A percentile compares a stretch with the other conserved stretches of the same genome.
Conservation (phyloP, 2,888 invertebrate genomes). For the Argyra leucocephala region DNA sequence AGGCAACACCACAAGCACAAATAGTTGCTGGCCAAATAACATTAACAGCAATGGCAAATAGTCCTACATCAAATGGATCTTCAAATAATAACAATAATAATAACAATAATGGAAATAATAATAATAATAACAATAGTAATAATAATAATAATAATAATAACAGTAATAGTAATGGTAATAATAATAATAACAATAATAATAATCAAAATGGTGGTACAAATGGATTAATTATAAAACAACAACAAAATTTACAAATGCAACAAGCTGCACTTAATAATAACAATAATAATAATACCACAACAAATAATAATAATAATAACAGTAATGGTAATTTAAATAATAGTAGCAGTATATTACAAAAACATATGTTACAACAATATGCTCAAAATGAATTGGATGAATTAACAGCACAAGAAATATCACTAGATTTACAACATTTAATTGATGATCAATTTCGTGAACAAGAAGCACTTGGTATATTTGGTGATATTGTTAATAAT, state of each 20-base stretch:
- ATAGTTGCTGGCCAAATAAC: slow-evolving; percentile 39
- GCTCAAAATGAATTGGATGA: slow-evolving; percentile 77
- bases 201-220: slow-evolving; percentile 34
- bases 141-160: slow-evolving; percentile 23
- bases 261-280: slow-evolving; percentile 35
- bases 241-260: slow-evolving; percentile 43
- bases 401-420: slow-evolving; percentile 85
- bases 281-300: slow-evolving; percentile 27
- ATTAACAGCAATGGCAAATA: slow-evolving; percentile 37
- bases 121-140: slow-evolving; percentile 26
- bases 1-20: slow-evolving; percentile 39
- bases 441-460: slow-evolving; percentile 89
- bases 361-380: slow-evolving; percentile 58
- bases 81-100: slow-evolving; percentile 30
- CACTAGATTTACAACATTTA: slow-evolving; percentile 80
- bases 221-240: slow-evolving; percentile 37
- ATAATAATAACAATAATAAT: too few species aligned
- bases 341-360: slow-evolving; percentile 47
- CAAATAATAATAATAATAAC: slow-evolving; percentile 27
- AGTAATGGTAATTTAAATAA: slow-evolving; percentile 26
- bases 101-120: slow-evolving; percentile 28
- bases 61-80: slow-evolving; percentile 23
- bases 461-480: slow-evolving; percentile 61
- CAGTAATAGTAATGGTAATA: slow-evolving; percentile 18
- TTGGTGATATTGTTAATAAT: slow-evolving; percentile 69